Evolutionary conservation across 2,113 vertebrate genomes (phyloP).

Genomic region (Nanorana parkeri): DNA sequence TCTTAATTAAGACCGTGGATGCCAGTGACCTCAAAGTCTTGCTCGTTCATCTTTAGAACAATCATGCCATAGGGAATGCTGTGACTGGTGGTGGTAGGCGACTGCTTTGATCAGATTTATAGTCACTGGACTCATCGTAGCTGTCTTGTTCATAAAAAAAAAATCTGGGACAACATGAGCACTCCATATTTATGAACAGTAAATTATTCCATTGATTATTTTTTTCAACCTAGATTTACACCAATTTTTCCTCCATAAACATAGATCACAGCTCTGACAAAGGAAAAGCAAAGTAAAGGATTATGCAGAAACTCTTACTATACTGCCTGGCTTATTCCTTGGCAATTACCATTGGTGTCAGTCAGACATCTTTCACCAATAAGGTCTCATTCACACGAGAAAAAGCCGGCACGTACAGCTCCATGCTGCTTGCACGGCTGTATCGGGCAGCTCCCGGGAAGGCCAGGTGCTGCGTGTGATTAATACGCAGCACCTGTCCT

Average conservation of each 20-base stretch:
- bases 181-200: conserved; percentile 18
- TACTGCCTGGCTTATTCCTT: too few species aligned
- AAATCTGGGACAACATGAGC: conserved; percentile 10
- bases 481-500: too few species aligned
- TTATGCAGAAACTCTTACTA: background rate
- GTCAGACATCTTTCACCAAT: too few species aligned
- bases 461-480: too few species aligned
- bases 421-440: too few species aligned
- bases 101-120: background rate
- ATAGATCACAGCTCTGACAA: background rate
- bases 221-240: conserved; percentile 18
- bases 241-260: background rate
- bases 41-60: background rate
- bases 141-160: background rate
- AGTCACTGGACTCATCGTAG: background rate
- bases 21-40: background rate
- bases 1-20: background rate
- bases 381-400: too few species aligned
- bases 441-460: too few species aligned
- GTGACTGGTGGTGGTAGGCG: background rate
- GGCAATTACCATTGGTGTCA: too few species aligned
- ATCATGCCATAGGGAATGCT: background rate
- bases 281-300: background rate
- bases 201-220: conserved; percentile 18
- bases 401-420: too few species aligned